Percentiles rank a stretch among this genome's conserved stretches.
These are phyloP conservation scores for Melanargia galathea DNA, from an alignment of 2,888 invertebrate genomes.

Conservation along the genomic window DNA sequence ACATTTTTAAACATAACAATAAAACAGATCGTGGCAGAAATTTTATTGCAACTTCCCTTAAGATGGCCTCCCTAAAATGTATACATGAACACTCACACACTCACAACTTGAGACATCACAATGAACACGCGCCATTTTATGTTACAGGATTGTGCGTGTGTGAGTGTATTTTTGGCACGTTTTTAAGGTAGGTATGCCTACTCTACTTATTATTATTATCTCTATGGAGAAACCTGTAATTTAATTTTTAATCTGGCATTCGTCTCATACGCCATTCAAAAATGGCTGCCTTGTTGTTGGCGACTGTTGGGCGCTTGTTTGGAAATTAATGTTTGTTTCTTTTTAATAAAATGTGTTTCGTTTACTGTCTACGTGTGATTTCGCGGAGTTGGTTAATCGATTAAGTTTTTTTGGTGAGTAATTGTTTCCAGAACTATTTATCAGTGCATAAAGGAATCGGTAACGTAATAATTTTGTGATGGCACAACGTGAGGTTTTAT, in stretches of 20 bases:
- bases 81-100: too few species aligned
- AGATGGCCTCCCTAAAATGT: too few species aligned
- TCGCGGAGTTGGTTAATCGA: slow-evolving; percentile 50
- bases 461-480: slow-evolving; percentile 49
- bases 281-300: slow-evolving; percentile 81
- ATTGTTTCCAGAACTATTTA: slow-evolving; percentile 30
- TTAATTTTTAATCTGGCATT: slow-evolving; percentile 44
- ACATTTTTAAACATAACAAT: too few species aligned
- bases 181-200: too few species aligned
- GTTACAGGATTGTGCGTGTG: too few species aligned
- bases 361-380: slow-evolving; percentile 52
- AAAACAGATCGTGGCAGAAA: too few species aligned
- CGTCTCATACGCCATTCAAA: slow-evolving; percentile 60
- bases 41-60: too few species aligned
- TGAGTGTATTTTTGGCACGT: too few species aligned
- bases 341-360: slow-evolving; percentile 63
- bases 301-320: slow-evolving; percentile 78
- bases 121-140: too few species aligned
- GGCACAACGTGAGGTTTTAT: slow-evolving; percentile 69
- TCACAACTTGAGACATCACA: too few species aligned
- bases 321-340: slow-evolving; percentile 72
- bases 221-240: slow-evolving; percentile 38
- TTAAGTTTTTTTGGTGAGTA: slow-evolving; percentile 63
- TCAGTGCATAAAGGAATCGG: slow-evolving; percentile 31
- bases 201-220: too few species aligned